Percentiles rank a stretch among this genome's conserved stretches.
phyloP scores from a whole-genome alignment of 2,797 vertebrate genomes.

The Notamacropus eugenii region DNA sequence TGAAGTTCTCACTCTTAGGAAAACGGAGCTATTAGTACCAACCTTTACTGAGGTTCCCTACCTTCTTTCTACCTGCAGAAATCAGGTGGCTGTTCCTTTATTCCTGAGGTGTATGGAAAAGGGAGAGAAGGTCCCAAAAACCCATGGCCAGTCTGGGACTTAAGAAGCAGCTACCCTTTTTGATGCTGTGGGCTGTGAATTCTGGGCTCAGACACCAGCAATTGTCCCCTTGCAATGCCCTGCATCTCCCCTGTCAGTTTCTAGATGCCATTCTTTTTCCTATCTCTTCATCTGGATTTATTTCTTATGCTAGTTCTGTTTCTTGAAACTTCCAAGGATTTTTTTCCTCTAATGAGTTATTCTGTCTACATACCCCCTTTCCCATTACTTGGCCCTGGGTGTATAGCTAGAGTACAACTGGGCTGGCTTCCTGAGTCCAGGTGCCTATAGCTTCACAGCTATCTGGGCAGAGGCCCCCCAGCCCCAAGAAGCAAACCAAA shows the following conservation, averaged over 20 bases:
- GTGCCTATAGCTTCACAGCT: conserved; percentile 35
- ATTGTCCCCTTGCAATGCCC: conserved; percentile 74
- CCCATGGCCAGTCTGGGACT: conserved; percentile 19
- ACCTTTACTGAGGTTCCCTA: background rate
- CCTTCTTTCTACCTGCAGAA: background rate
- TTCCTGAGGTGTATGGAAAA: conserved; percentile 21
- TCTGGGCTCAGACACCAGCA: conserved; percentile 79
- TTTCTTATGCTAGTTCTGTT: conserved; percentile 62
- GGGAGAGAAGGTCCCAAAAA: conserved; percentile 49
- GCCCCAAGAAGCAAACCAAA: conserved; percentile 33
- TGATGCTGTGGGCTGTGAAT: conserved; percentile 48
- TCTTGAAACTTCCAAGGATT: conserved; percentile 61
- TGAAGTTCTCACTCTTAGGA: background rate
- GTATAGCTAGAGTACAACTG: conserved; percentile 31
- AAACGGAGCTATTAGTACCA: background rate
- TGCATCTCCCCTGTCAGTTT: conserved; percentile 41
- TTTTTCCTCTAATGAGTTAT: conserved; percentile 60
- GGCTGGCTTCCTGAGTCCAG: conserved; percentile 2
- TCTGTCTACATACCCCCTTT: conserved; percentile 51
- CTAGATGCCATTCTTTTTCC: conserved; percentile 49
- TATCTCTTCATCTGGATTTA: conserved; percentile 67
- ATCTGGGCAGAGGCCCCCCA: conserved; percentile 40
- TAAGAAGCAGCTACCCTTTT: conserved; percentile 39
- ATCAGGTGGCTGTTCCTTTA: conserved; percentile 3
- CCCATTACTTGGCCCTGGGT: conserved; percentile 59